Evolutionary conservation across 2,888 invertebrate species (phyloP), one percentile per base, ranked within the genome.

Genomic region (Microplitis deprimator): DNA sequence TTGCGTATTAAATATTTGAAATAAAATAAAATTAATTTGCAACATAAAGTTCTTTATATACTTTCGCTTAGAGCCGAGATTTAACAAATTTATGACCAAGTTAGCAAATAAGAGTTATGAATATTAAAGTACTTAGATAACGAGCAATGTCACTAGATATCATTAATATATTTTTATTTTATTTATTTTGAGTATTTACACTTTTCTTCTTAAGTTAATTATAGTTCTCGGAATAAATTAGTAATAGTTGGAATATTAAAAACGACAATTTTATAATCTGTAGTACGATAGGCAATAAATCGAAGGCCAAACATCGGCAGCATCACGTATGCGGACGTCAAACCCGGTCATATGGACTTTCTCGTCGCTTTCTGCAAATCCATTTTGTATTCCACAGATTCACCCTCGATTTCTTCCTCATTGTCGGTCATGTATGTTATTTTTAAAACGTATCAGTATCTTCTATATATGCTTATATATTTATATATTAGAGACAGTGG

Each of bases 341-440:
- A 83, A 84, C 79, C 81, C 82, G 80, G 79, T 81, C 79, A 81
- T 79, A 81, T 76, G 77, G 73, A 85, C 86, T 86, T 86, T 86
- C 85, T 82, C 86, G 84, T 81, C 82, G 84, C 86, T 87, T 86
- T 87, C 87, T 85, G 85, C 79, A 82, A 81, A 77, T 82, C 82
- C 82, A 84, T 86, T 86, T 85, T 81, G 86, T 87, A 87, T 87
- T 87, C 87, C 81, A 80, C 72, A 79, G 83, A 83, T 84, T 85
- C 84, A 83, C 83, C 83, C 83, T 84, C 84, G 85, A 84, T 84
- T 86, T 85, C 84, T 83, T 83, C 83, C 41, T 40, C 60, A 59
- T 81, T 76, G 73, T 76, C 61, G 71, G 71, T 71, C 62, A 70
- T 65, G 13, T 29, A 65, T 65, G 20, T 50, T 71, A 76, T 76